Evolutionary conservation across 2,888 invertebrate species (phyloP).

Genomic region (Drosophila buzzatii): DNA sequence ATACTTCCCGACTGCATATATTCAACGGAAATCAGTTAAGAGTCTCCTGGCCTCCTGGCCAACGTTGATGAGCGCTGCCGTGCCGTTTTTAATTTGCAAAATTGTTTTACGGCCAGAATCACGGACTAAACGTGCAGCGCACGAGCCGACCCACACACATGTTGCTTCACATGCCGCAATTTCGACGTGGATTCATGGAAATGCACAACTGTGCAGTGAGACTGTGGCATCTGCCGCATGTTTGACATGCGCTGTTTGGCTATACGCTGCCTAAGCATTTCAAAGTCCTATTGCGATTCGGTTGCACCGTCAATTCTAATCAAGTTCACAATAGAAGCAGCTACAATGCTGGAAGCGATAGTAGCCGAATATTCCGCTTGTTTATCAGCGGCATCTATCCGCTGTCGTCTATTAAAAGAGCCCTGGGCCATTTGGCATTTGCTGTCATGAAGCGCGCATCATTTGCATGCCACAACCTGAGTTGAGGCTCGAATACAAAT

Average conservation of each 20-base stretch:
- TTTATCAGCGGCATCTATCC: not conserved
- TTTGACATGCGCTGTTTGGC: slow-evolving; percentile 31
- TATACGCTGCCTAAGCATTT: slow-evolving; percentile 46
- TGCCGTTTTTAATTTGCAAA: slow-evolving; percentile 47
- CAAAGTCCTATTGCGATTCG: slow-evolving; percentile 28
- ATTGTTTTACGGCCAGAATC: slow-evolving; percentile 41
- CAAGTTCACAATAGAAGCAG: slow-evolving; percentile 52
- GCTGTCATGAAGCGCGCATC: not conserved
- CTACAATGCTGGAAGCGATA: not conserved
- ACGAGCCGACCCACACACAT: not conserved
- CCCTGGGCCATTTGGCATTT: not conserved
- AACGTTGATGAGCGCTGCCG: not conserved
- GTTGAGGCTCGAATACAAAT: not conserved
- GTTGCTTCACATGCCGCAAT: slow-evolving; percentile 1
- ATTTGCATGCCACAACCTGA: not conserved
- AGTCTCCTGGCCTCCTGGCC: slow-evolving; percentile 19
- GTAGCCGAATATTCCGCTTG: slow-evolving; percentile 16
- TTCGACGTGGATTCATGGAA: slow-evolving; percentile 16
- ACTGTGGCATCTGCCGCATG: slow-evolving; percentile 15
- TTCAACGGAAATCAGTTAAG: slow-evolving; percentile 46
- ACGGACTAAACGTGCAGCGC: not conserved
- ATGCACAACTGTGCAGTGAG: slow-evolving; percentile 47
- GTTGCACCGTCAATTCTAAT: slow-evolving; percentile 61
- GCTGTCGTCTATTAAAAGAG: slow-evolving; percentile 16
- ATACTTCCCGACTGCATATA: slow-evolving; percentile 18